These are phyloP conservation scores for Drosophila sucinea DNA, from an alignment of 1,140 invertebrate species.

Conservation along the genomic window DNA sequence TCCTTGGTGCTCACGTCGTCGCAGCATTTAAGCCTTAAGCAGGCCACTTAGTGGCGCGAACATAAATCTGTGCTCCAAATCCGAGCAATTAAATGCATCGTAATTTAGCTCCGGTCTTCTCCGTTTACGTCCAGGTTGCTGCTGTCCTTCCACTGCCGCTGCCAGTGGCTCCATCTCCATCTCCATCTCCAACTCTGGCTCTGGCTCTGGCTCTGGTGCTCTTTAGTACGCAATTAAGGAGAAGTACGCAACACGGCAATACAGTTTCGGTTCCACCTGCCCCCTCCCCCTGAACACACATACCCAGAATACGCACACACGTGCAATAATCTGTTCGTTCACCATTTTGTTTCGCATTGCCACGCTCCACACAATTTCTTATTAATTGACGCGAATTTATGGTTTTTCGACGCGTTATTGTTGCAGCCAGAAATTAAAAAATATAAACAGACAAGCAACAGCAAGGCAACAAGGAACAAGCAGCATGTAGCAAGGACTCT, in stretches of 20 bases:
- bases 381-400: slow-evolving; percentile 81
- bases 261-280: slow-evolving; percentile 17
- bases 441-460: slow-evolving; percentile 67
- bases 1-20: slow-evolving; percentile 69
- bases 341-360: slow-evolving; percentile 68
- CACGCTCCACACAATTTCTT: slow-evolving; percentile 75
- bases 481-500: slow-evolving; percentile 15
- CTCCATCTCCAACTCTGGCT: slow-evolving; percentile 12
- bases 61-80: slow-evolving; percentile 81
- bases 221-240: slow-evolving; percentile 78
- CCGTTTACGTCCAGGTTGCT: slow-evolving; percentile 2
- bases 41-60: slow-evolving; percentile 78
- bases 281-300: slow-evolving; percentile 8
- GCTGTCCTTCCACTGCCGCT: not conserved
- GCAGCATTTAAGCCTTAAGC: slow-evolving; percentile 80
- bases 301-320: slow-evolving; percentile 22
- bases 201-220: slow-evolving; percentile 33
- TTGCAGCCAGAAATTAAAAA: slow-evolving; percentile 74
- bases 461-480: slow-evolving; percentile 15
- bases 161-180: not conserved
- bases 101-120: slow-evolving; percentile 65
- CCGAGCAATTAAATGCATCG: slow-evolving; percentile 81
- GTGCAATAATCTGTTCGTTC: slow-evolving; percentile 61
- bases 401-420: slow-evolving; percentile 79
- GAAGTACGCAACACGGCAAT: slow-evolving; percentile 62